phyloP scores from a whole-genome alignment of 2,888 invertebrate genomes.

The Neocrepidodera transversa region DNA sequence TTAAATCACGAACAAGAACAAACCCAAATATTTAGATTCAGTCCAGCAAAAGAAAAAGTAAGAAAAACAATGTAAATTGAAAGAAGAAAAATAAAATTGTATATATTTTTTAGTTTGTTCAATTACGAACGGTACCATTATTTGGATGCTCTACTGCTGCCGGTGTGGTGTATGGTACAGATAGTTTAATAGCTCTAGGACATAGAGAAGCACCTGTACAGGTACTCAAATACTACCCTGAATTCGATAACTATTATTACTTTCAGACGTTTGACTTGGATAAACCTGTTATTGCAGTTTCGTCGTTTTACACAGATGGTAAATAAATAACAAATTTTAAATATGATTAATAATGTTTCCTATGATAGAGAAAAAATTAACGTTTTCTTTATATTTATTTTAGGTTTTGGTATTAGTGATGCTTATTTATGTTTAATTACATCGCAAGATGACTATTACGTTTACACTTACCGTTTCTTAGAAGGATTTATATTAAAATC shows the following conservation, averaged over 20 bases:
- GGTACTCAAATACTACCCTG: constrained; percentile 53
- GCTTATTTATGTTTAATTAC: constrained; percentile 54
- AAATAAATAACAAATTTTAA: constrained; percentile 21
- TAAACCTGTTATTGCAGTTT: constrained; percentile 49
- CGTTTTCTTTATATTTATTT: no score
- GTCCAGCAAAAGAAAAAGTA: constrained; percentile 47
- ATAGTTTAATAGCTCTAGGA: constrained; percentile 53
- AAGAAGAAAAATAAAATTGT: background rate
- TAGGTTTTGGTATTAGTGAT: constrained; percentile 53
- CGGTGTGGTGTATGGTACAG: constrained; percentile 50
- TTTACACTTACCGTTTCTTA: constrained; percentile 54
- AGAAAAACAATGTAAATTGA: background rate
- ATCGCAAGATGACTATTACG: constrained; percentile 48
- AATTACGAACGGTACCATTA: constrained; percentile 49
- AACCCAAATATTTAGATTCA: constrained; percentile 51
- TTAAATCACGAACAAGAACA: constrained; percentile 32
- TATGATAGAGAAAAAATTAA: no score
- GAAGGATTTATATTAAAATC: constrained; percentile 55
- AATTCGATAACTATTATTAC: constrained; percentile 53
- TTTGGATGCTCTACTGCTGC: constrained; percentile 50
- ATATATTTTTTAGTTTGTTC: constrained; percentile 48
- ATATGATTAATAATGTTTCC: background rate
- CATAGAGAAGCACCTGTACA: constrained; percentile 50
- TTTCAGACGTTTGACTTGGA: constrained; percentile 53
- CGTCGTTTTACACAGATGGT: constrained; percentile 55